These are phyloP conservation scores for Leptinotarsa haldemani DNA, from an alignment of 2,888 invertebrate species.

Conservation along the genomic window DNA sequence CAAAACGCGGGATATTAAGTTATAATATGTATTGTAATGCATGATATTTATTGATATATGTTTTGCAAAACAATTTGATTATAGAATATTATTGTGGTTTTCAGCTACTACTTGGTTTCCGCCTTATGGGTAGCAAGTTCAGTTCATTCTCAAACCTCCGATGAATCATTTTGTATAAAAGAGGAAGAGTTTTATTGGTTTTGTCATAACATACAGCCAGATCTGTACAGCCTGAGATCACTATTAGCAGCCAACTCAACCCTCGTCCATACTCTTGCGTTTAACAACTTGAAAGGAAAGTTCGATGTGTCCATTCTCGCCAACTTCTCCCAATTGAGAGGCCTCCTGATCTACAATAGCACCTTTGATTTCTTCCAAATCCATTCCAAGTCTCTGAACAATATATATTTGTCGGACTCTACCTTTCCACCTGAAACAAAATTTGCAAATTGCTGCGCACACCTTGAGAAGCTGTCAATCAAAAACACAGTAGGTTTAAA, in stretches of 20 bases:
- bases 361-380: slow-evolving; percentile 22
- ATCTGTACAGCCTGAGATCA: background rate
- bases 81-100: background rate
- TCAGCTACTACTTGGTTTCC: slow-evolving; percentile 21
- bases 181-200: background rate
- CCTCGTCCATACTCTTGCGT: background rate
- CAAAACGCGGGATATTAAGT: too few relatives aligned
- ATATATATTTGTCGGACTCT: slow-evolving; percentile 14
- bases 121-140: slow-evolving; percentile 16
- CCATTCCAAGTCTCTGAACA: slow-evolving; percentile 10
- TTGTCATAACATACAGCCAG: background rate
- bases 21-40: too few relatives aligned
- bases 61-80: too few relatives aligned
- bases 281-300: background rate
- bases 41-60: too few relatives aligned
- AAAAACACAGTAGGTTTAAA: slow-evolving; percentile 20
- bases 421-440: slow-evolving; percentile 7
- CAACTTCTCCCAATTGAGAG: slow-evolving; percentile 24
- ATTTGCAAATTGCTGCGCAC: slow-evolving; percentile 22
- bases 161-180: background rate
- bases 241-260: slow-evolving; percentile 4
- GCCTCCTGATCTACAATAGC: background rate
- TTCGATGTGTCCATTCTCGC: background rate
- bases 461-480: slow-evolving; percentile 25
- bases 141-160: background rate